Conservation (phyloP, 2,113 vertebrate species). For the Hippoglossus stenolepis region DNA sequence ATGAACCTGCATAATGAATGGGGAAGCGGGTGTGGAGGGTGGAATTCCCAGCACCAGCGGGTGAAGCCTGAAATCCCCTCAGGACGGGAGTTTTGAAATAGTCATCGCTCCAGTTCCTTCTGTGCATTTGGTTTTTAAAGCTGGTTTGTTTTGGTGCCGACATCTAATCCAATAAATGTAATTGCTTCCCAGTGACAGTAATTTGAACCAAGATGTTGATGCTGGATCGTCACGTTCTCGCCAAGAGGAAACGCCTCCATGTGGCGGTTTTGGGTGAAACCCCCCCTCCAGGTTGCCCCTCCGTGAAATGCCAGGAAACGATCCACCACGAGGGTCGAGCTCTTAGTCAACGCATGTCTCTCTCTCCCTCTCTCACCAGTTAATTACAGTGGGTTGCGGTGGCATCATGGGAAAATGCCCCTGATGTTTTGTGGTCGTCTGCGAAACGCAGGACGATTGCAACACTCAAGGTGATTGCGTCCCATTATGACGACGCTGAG, state of each 20-base stretch:
- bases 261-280: constrained; percentile 25
- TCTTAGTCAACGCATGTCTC: background rate
- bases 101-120: background rate
- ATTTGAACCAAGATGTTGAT: constrained; percentile 24
- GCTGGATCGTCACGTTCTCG: constrained; percentile 39
- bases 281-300: constrained; percentile 38
- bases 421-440: background rate
- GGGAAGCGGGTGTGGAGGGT: background rate
- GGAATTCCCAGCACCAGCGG: constrained; percentile 32
- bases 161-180: constrained; percentile 29
- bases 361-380: constrained; percentile 3
- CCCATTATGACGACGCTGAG: constrained; percentile 5
- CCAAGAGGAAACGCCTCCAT: constrained; percentile 35
- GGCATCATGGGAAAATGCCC: constrained; percentile 56
- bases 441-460: constrained; percentile 1
- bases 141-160: background rate
- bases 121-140: background rate
- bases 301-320: constrained; percentile 40
- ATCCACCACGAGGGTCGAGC: constrained; percentile 3
- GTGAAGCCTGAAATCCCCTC: constrained; percentile 28
- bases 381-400: constrained; percentile 29
- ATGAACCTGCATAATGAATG: constrained; percentile 40
- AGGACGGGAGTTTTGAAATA: constrained; percentile 4
- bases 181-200: constrained; percentile 32
- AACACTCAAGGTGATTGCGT: background rate